Evolutionary conservation across 2,888 invertebrate species (phyloP), one percentile per base, ranked within the genome.

Genomic region (Taenaris catops): DNA sequence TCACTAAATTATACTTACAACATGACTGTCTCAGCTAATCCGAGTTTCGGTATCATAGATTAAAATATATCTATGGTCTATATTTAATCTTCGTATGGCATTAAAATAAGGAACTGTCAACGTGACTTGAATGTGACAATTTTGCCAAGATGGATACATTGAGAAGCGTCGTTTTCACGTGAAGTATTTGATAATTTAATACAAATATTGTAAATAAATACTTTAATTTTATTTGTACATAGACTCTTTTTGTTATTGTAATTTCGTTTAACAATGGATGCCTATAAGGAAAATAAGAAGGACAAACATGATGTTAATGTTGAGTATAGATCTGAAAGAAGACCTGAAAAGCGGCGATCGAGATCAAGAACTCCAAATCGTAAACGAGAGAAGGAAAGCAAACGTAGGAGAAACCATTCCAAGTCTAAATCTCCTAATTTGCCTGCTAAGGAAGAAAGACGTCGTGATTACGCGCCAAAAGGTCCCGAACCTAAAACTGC

Each of bases 331-430:
- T 64, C 46, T 37, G 67, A 73, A 49, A 74, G 56, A 44, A 72
- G 62, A 41, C 53, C 66, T 1, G 81, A 63, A 65, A 63, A 60
- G 38, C 53, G 58, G 25, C 64, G 75, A 23, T 63, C 75, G 5
- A 63, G 65, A 39, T 74, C 79, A 1, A 56, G 56, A 40, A 70
- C 79, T 11, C 66, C 66, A 7, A 48, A 36, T 1, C 49, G 54
- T 1, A 40, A 38, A 12, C 55, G 61, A 4, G 61, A 71, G 1
- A 71, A 36, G 17, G 64, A 69, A 8, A 58, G 56, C 6, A 63
- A 63, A 29, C 65, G 79, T 5, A 83, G 74, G 55, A 67, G 75
- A 6, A 66, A 54, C 36, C 59, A 64, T 63, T 79, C 83, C 3
- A 64, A 55, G 34, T 79, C 83, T 1, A 51, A 44, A 8, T 74